Evolutionary conservation across 1,140 invertebrate genomes (phyloP).

Genomic region (Ganaspis sp.): DNA sequence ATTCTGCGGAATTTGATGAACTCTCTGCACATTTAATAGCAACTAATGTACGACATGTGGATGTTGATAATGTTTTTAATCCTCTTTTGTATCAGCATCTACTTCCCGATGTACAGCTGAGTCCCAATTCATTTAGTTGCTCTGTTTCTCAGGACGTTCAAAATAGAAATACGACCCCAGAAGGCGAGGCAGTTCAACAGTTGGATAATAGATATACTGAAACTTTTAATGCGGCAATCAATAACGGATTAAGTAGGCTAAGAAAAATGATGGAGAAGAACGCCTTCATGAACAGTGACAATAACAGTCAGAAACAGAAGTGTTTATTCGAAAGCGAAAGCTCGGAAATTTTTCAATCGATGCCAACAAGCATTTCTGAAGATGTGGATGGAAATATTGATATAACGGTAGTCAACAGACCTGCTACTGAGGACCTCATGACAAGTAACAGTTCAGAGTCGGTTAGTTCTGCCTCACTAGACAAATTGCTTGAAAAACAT

Average conservation of each 20-base stretch:
- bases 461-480: constrained; percentile 49
- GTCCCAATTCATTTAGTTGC: constrained; percentile 29
- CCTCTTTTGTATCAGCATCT: constrained; percentile 69
- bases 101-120: constrained; percentile 57
- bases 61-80: constrained; percentile 61
- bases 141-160: constrained; percentile 30
- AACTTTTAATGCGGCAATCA: constrained; percentile 59
- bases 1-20: constrained; percentile 59
- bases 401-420: constrained; percentile 58
- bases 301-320: constrained; percentile 35
- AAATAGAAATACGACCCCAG: constrained; percentile 49
- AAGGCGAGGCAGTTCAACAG: constrained; percentile 62
- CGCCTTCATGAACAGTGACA: constrained; percentile 22
- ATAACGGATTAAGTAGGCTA: constrained; percentile 54
- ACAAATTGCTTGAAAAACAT: constrained; percentile 52
- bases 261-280: constrained; percentile 51
- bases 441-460: constrained; percentile 60
- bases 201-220: constrained; percentile 66
- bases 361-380: constrained; percentile 58
- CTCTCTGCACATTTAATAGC: constrained; percentile 66
- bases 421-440: constrained; percentile 53
- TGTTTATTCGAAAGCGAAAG: constrained; percentile 41
- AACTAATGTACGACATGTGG: constrained; percentile 67
- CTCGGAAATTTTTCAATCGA: constrained; percentile 50
- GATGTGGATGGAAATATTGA: constrained; percentile 61